Evolutionary conservation across 2,888 invertebrate genomes (phyloP).

Genomic region (Phaedon cochleariae): DNA sequence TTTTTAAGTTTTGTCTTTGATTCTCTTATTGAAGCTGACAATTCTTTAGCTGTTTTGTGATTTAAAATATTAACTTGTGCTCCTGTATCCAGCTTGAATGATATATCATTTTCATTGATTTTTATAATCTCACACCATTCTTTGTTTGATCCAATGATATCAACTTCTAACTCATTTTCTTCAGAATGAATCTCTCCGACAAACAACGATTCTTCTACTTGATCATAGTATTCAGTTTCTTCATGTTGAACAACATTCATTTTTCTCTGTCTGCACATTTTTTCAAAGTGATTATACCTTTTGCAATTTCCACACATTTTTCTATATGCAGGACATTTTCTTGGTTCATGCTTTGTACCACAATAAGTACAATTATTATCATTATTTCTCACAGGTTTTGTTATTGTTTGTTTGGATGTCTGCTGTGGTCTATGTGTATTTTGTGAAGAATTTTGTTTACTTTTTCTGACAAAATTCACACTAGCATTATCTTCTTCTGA

Average conservation of each 20-base stretch:
- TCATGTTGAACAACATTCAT: not conserved
- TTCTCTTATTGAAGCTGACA: not conserved
- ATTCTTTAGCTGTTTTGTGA: not conserved
- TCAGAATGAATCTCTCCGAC: not conserved
- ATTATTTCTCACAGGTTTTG: not conserved
- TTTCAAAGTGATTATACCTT: constrained; percentile 1
- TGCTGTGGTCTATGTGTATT: not conserved
- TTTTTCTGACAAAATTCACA: not conserved
- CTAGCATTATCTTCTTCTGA: not conserved
- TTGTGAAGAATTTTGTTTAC: not conserved
- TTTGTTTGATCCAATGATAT: not conserved
- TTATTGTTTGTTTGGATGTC: not conserved
- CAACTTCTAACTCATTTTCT: not conserved
- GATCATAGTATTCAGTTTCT: not conserved
- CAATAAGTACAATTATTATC: not conserved
- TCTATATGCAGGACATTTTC: constrained; percentile 16
- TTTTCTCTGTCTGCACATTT: constrained; percentile 11
- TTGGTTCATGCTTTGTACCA: not conserved
- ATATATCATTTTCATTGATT: not conserved
- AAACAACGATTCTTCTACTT: not conserved
- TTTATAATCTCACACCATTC: not conserved
- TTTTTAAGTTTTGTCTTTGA: not conserved
- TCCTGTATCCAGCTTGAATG: not conserved
- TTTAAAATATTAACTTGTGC: not conserved
- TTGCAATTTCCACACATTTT: constrained; percentile 1